Percentiles rank a stretch among this genome's conserved stretches.
phyloP scores from a whole-genome alignment of 2,113 vertebrate genomes.

The Hemichromis elongatus region DNA sequence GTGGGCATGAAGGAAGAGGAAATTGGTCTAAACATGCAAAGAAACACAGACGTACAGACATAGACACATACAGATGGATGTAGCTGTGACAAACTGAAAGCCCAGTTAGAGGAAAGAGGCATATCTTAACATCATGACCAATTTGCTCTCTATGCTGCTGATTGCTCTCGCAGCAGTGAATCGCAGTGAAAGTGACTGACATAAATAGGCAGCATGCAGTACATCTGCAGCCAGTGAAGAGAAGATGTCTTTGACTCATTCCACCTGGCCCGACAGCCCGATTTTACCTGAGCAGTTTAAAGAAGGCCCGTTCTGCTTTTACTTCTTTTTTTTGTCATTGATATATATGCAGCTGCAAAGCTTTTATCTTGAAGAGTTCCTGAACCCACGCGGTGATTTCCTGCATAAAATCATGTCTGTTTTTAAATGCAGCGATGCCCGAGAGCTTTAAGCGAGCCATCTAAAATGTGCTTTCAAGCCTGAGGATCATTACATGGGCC shows the following conservation, averaged over 20 bases:
- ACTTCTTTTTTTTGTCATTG: not conserved
- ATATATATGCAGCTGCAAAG: not conserved
- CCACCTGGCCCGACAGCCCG: not conserved
- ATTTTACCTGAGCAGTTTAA: not conserved
- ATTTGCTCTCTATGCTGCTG: slow-evolving; percentile 14
- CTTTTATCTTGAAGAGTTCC: not conserved
- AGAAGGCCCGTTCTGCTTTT: not conserved
- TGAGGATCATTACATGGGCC: not conserved
- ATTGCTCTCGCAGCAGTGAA: not conserved
- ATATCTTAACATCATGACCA: slow-evolving; percentile 1
- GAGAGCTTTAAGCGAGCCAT: not conserved
- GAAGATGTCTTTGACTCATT: not conserved
- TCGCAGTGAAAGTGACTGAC: not conserved
- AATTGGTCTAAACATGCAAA: slow-evolving; percentile 18
- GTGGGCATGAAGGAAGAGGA: slow-evolving; percentile 24
- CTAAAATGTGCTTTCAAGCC: not conserved
- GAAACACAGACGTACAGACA: not conserved
- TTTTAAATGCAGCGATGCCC: no score
- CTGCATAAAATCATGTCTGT: not conserved
- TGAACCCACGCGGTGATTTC: not conserved
- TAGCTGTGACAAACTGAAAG: not conserved
- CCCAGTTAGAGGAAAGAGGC: not conserved
- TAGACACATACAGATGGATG: not conserved
- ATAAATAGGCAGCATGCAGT: not conserved
- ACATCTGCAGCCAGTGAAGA: not conserved